A percentile compares a stretch with the other conserved stretches of the same genome.
Conservation (phyloP, 2,888 invertebrate genomes). For the Lithophane ornitopus region DNA sequence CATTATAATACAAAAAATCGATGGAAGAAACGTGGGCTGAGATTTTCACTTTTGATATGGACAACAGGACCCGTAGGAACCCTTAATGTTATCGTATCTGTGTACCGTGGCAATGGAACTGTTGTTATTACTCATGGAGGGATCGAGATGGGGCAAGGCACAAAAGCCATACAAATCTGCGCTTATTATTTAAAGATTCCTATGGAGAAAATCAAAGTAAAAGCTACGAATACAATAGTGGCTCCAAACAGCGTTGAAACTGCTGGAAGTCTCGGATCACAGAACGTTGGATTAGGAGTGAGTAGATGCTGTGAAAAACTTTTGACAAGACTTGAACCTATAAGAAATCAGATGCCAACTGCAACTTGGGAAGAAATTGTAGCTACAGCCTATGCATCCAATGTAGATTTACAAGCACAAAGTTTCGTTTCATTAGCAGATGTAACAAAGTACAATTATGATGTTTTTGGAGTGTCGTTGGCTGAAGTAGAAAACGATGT, state of each 20-base stretch:
- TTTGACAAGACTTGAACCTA: slow-evolving; percentile 82
- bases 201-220: slow-evolving; percentile 91
- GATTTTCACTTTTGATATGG: slow-evolving; percentile 92
- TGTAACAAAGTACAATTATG: slow-evolving; percentile 59
- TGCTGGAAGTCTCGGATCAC: slow-evolving; percentile 93
- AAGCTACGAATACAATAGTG: slow-evolving; percentile 91
- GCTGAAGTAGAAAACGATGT: slow-evolving; percentile 93
- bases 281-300: slow-evolving; percentile 91
- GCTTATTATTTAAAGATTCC: slow-evolving; percentile 92
- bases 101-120: slow-evolving; percentile 92
- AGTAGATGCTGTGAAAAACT: slow-evolving; percentile 87
- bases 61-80: slow-evolving; percentile 76
- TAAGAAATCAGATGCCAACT: slow-evolving; percentile 78
- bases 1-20: slow-evolving; percentile 92
- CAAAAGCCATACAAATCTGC: slow-evolving; percentile 92
- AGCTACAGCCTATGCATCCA: slow-evolving; percentile 78
- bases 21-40: slow-evolving; percentile 93
- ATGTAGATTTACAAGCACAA: slow-evolving; percentile 77
- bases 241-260: slow-evolving; percentile 92
- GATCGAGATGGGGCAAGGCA: slow-evolving; percentile 94
- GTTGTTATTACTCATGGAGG: slow-evolving; percentile 92
- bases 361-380: slow-evolving; percentile 88
- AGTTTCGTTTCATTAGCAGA: slow-evolving; percentile 68
- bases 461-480: slow-evolving; percentile 89
- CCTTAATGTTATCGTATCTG: slow-evolving; percentile 89